A percentile compares a stretch with the other conserved stretches of the same genome.
phyloP scores from a whole-genome alignment of 2,113 vertebrate genomes.

The Malaclemys terrapin region DNA sequence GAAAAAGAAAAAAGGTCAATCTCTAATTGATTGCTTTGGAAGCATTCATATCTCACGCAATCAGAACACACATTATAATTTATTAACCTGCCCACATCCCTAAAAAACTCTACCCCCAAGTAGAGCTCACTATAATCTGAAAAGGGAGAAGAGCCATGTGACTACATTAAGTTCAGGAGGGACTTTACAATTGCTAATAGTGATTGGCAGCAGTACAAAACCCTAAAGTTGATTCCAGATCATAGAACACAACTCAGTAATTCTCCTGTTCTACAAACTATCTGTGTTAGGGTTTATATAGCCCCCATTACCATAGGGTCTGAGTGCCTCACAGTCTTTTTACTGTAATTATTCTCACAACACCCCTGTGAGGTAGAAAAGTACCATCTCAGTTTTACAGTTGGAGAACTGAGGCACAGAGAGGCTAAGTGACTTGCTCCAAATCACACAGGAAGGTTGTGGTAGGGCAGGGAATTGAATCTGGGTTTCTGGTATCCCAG shows the following conservation, averaged over 20 bases:
- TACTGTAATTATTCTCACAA: neutral
- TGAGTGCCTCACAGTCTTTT: neutral
- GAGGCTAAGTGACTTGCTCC: neutral
- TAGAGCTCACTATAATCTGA: neutral
- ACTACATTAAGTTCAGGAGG: neutral
- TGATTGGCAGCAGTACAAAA: neutral
- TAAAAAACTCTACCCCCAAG: neutral
- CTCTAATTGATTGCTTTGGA: neutral
- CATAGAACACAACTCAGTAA: neutral
- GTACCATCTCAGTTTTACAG: neutral
- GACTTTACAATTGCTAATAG: neutral
- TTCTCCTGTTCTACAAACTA: neutral
- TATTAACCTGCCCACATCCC: neutral
- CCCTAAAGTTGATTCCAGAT: neutral
- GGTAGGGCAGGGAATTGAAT: neutral
- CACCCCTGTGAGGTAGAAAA: slow-evolving; percentile 1
- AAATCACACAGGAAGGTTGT: neutral
- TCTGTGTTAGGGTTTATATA: neutral
- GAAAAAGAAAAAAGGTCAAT: neutral
- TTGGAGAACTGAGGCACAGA: neutral
- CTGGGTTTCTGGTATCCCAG: neutral
- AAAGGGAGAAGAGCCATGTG: neutral
- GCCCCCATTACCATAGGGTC: neutral
- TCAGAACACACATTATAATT: neutral
- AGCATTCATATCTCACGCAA: neutral